Evolutionary conservation across 2,113 vertebrate species (phyloP).

Genomic region (Pituophis catenifer): DNA sequence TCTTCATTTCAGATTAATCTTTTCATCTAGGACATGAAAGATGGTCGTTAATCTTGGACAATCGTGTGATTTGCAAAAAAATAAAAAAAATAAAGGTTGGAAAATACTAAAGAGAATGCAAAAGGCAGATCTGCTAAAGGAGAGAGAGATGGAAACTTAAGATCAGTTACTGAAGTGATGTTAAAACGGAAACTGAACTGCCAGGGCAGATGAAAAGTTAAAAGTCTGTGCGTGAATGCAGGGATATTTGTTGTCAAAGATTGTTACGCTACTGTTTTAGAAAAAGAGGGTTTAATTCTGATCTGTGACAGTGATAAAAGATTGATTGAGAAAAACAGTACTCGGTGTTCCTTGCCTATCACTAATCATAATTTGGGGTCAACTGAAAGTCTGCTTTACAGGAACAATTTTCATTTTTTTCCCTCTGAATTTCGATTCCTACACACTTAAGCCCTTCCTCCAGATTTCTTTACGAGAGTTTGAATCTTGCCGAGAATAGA

Average conservation of each 20-base stretch:
- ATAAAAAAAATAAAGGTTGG: neutral
- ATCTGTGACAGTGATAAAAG: neutral
- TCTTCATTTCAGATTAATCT: neutral
- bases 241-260: neutral
- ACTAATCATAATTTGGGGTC: neutral
- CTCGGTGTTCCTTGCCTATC: no score
- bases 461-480: neutral
- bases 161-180: fast-evolving
- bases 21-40: neutral
- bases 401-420: neutral
- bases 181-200: neutral
- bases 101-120: neutral
- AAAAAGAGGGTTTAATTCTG: neutral
- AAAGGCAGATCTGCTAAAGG: neutral
- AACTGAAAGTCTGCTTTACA: neutral
- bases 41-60: neutral
- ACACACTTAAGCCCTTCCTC: neutral
- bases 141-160: neutral
- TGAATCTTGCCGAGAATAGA: neutral
- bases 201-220: neutral
- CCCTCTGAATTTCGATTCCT: neutral
- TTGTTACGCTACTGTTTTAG: neutral
- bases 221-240: neutral
- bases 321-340: neutral
- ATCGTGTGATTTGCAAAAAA: neutral